Percentiles rank a stretch among this genome's conserved stretches.
Conservation (phyloP, 2,113 vertebrate genomes). For the Damaliscus lunatus region DNA sequence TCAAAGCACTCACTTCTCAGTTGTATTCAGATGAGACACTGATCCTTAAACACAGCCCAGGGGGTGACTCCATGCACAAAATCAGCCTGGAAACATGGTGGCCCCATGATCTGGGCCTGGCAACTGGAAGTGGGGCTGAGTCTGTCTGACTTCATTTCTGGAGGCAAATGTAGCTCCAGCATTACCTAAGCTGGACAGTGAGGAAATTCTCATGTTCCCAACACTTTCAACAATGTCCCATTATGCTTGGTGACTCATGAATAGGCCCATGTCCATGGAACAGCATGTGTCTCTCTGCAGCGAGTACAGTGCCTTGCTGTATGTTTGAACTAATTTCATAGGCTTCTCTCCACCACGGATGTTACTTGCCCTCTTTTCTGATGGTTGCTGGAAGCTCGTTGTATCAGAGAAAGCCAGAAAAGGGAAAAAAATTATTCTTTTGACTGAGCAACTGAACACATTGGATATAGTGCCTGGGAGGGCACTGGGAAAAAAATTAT, state of each 20-base stretch:
- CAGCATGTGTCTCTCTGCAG: conserved; percentile 79
- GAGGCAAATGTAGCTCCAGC: conserved; percentile 75
- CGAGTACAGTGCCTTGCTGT: conserved; percentile 77
- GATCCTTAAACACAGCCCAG: neutral
- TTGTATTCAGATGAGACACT: neutral
- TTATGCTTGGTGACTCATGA: conserved; percentile 83
- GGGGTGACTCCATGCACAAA: neutral
- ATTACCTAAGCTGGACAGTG: conserved; percentile 78
- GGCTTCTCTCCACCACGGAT: conserved; percentile 73
- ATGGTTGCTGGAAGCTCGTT: conserved; percentile 63
- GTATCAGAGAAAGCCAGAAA: conserved; percentile 68
- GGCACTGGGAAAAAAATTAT: conserved; percentile 44
- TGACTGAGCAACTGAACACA: conserved; percentile 15
- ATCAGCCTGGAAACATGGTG: conserved; percentile 60
- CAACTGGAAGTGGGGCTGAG: conserved; percentile 66
- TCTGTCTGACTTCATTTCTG: conserved; percentile 81
- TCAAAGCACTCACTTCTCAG: neutral
- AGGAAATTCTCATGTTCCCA: conserved; percentile 82
- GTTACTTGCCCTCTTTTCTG: conserved; percentile 70
- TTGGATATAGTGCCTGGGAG: neutral
- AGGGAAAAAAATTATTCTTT: conserved; percentile 52
- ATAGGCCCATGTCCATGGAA: conserved; percentile 81
- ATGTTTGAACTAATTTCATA: conserved; percentile 78
- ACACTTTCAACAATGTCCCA: conserved; percentile 82
- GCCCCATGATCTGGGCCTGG: conserved; percentile 64